Percentiles rank a stretch among this genome's conserved stretches.
Conservation (phyloP, 2,888 invertebrate species). For the Volucella inanis region DNA sequence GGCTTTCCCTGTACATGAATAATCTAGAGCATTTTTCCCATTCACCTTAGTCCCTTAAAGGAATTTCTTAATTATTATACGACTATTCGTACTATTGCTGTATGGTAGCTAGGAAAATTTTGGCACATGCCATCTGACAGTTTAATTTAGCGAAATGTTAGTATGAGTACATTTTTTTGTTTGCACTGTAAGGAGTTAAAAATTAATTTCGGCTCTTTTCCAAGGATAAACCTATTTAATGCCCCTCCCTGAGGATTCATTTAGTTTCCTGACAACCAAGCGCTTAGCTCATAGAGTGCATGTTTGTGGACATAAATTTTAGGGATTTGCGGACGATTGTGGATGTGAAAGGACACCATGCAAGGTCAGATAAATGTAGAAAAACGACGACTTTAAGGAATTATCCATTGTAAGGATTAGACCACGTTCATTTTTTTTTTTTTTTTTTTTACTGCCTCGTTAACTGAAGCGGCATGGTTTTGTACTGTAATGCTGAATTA, state of each 20-base stretch:
- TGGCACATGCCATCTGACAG: no score
- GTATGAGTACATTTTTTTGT: neutral
- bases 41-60: slow-evolving; percentile 19
- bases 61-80: slow-evolving; percentile 35
- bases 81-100: neutral
- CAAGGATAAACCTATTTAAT: neutral
- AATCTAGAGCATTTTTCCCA: neutral
- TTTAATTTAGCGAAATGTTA: no score
- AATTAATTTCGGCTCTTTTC: slow-evolving; percentile 17
- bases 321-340: neutral
- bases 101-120: no score
- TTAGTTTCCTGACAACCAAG: neutral
- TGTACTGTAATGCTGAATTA: no score
- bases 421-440: no score
- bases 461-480: no score
- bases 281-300: neutral
- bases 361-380: neutral
- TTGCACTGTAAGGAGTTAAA: slow-evolving; percentile 5
- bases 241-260: neutral
- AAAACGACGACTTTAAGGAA: no score
- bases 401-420: no score
- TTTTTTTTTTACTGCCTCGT: no score
- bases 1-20: no score
- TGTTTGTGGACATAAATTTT: slow-evolving; percentile 9
- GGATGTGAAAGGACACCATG: neutral